Percentiles rank a stretch among this genome's conserved stretches.
Conservation (phyloP, 2,888 invertebrate species). For the Pheosia tremula region DNA sequence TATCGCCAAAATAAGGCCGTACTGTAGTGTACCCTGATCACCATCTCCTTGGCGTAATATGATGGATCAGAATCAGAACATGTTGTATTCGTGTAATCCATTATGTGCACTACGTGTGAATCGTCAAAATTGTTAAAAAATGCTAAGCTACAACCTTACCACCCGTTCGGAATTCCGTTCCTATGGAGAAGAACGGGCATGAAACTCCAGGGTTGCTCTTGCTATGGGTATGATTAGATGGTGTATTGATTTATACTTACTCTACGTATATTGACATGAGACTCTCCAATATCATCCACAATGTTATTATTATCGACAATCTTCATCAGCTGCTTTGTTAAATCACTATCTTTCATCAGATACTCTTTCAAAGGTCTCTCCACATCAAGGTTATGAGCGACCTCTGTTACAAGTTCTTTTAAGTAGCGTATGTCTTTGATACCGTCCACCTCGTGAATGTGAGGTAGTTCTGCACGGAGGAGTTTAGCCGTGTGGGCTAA, state of each 20-base stretch:
- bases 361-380: slow-evolving; percentile 49
- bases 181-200: too few relatives aligned
- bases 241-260: slow-evolving; percentile 44
- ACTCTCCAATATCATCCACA: slow-evolving; percentile 46
- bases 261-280: slow-evolving; percentile 57
- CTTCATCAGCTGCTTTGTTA: slow-evolving; percentile 36
- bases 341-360: slow-evolving; percentile 31
- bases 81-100: too few relatives aligned
- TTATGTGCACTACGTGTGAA: too few relatives aligned
- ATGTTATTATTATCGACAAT: slow-evolving; percentile 38
- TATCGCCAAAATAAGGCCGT: too few relatives aligned
- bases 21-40: too few relatives aligned
- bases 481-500: slow-evolving; percentile 57
- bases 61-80: too few relatives aligned
- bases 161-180: too few relatives aligned
- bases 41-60: too few relatives aligned
- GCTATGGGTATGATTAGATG: too few relatives aligned
- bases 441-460: slow-evolving; percentile 65
- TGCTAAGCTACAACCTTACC: too few relatives aligned
- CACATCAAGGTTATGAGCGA: slow-evolving; percentile 61
- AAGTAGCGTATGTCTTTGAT: slow-evolving; percentile 56
- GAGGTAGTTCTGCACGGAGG: slow-evolving; percentile 62
- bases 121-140: too few relatives aligned
- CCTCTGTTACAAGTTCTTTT: slow-evolving; percentile 46
- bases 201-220: too few relatives aligned